These are phyloP conservation scores for Synergus itoensis DNA, from an alignment of 2,888 invertebrate genomes.

Conservation along the genomic window DNA sequence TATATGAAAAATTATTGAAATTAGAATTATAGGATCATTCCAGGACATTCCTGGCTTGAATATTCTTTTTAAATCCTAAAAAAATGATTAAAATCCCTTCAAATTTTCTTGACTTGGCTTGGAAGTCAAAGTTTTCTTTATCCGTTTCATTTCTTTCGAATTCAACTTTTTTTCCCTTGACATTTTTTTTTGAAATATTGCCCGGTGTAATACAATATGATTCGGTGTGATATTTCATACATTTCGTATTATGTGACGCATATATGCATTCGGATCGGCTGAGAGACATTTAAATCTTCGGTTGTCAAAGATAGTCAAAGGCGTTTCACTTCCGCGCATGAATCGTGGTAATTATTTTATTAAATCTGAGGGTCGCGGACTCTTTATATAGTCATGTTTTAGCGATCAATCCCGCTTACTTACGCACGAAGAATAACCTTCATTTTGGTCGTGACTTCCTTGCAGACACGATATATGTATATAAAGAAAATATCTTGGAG, in stretches of 20 bases:
- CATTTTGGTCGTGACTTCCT: not conserved
- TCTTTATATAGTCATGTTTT: slow-evolving; percentile 31
- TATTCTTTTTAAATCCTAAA: too few species aligned
- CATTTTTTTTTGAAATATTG: slow-evolving; percentile 19
- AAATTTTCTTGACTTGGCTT: too few species aligned
- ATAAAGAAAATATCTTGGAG: not conserved
- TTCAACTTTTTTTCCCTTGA: not conserved
- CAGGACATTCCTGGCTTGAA: too few species aligned
- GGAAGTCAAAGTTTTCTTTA: not conserved
- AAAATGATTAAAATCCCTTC: too few species aligned
- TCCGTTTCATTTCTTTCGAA: not conserved
- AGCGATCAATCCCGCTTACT: not conserved
- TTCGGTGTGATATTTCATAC: slow-evolving; percentile 41
- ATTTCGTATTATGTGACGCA: slow-evolving; percentile 31
- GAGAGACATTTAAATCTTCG: slow-evolving; percentile 27
- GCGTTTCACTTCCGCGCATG: slow-evolving; percentile 26
- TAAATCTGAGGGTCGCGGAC: slow-evolving; percentile 18
- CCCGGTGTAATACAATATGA: slow-evolving; percentile 36
- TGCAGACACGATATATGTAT: not conserved
- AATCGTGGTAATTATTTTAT: slow-evolving; percentile 40
- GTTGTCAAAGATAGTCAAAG: not conserved
- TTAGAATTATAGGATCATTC: too few species aligned
- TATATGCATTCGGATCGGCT: slow-evolving; percentile 2
- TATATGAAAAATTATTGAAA: too few species aligned
- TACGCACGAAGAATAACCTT: not conserved